phyloP scores from a whole-genome alignment of 1,140 invertebrate species.

The Ooceraea biroi region DNA sequence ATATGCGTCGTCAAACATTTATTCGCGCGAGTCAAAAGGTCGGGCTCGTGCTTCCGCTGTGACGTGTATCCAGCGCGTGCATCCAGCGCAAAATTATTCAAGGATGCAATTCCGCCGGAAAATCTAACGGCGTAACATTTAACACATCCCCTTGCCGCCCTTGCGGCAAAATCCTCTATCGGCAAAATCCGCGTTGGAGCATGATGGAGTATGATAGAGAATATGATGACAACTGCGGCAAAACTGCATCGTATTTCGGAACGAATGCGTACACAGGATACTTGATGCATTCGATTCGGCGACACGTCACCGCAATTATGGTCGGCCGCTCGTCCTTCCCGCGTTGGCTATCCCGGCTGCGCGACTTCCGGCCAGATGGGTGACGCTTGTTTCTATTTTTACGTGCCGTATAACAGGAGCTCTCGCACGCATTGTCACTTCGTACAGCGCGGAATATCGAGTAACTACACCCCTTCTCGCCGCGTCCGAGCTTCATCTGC shows the following conservation, averaged over 20 bases:
- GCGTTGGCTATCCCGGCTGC: slow-evolving; percentile 30
- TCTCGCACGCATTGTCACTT: slow-evolving; percentile 50
- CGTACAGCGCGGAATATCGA: slow-evolving; percentile 57
- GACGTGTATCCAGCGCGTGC: background rate
- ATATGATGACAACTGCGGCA: no score
- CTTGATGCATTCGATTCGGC: slow-evolving; percentile 27
- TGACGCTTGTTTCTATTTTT: slow-evolving; percentile 60
- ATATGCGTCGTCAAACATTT: slow-evolving; percentile 53
- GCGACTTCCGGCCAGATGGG: slow-evolving; percentile 67
- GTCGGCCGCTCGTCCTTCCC: slow-evolving; percentile 50
- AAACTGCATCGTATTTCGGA: slow-evolving; percentile 7
- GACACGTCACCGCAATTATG: slow-evolving; percentile 65
- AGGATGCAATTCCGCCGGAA: slow-evolving; percentile 8
- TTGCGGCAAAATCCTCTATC: background rate
- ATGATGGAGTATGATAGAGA: background rate
- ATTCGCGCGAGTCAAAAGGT: slow-evolving; percentile 36
- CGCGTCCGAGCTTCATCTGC: slow-evolving; percentile 14
- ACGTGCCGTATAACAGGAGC: slow-evolving; percentile 40
- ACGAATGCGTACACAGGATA: slow-evolving; percentile 1
- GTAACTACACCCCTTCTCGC: slow-evolving; percentile 21
- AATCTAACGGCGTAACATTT: slow-evolving; percentile 13
- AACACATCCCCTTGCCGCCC: background rate
- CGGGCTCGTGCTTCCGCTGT: slow-evolving; percentile 26
- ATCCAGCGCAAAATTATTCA: slow-evolving; percentile 51
- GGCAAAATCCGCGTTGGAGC: background rate